These are phyloP conservation scores for Scaptodrosophila latifasciaeformis DNA, from an alignment of 2,888 invertebrate genomes.

Conservation along the genomic window DNA sequence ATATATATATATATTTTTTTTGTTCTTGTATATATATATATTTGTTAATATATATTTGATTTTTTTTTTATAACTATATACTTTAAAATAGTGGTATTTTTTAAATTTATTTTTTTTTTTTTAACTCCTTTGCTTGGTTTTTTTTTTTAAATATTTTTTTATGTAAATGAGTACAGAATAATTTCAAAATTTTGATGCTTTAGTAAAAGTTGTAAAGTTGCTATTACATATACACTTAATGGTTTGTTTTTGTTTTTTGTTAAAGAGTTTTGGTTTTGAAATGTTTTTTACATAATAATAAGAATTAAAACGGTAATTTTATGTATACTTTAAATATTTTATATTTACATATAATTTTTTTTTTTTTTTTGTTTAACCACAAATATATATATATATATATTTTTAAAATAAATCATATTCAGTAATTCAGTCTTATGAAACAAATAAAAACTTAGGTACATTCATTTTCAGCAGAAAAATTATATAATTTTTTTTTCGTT, in stretches of 20 bases:
- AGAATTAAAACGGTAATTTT: conserved; percentile 36
- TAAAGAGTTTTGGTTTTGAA: no score
- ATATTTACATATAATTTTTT: conserved; percentile 25
- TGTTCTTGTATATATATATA: conserved; percentile 25
- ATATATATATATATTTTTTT: conserved; percentile 41
- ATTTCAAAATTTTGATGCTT: conserved; percentile 59
- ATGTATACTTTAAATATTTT: conserved; percentile 4
- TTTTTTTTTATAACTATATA: conserved; percentile 22
- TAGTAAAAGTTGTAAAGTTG: conserved; percentile 64
- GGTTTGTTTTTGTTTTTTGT: no score
- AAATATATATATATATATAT: conserved; percentile 30
- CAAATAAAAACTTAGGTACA: conserved; percentile 67
- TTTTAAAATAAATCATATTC: conserved; percentile 53
- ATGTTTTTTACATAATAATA: conserved; percentile 49
- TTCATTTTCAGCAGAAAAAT: conserved; percentile 51
- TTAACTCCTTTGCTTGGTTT: conserved; percentile 8
- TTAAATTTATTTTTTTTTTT: no score
- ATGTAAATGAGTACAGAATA: conserved; percentile 58
- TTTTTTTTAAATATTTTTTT: conserved; percentile 10
- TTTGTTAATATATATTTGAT: conserved; percentile 25
- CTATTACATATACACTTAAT: conserved; percentile 34
- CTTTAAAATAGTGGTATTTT: conserved; percentile 12
- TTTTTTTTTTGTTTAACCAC: conserved; percentile 22
- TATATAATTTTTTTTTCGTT: no score
- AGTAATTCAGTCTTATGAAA: conserved; percentile 72